Percentiles rank a stretch among this genome's conserved stretches.
Conservation (phyloP, 2,888 invertebrate species). For the Rugalucina vietnamica region DNA sequence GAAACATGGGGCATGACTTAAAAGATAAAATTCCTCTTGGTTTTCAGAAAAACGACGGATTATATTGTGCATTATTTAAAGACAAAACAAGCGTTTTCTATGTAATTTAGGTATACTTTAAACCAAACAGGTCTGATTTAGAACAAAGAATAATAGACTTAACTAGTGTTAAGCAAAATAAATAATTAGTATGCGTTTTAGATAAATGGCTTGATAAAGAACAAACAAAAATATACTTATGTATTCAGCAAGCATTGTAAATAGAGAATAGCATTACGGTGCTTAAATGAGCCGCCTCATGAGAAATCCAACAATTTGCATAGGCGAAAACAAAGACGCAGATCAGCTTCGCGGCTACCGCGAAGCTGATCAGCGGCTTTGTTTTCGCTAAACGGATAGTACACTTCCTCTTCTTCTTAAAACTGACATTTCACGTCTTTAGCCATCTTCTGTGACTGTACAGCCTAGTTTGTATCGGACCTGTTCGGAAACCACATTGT, state of each 20-base stretch:
- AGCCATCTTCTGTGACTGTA: too few relatives aligned
- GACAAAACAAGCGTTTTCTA: not conserved
- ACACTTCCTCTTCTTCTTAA: too few relatives aligned
- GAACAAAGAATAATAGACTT: constrained; percentile 2
- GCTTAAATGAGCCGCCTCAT: too few relatives aligned
- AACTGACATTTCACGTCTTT: too few relatives aligned
- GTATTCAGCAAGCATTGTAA: not conserved
- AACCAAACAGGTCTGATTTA: not conserved
- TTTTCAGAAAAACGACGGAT: not conserved
- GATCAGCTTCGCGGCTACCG: too few relatives aligned
- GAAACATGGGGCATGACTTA: constrained; percentile 11
- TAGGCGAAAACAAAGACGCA: too few relatives aligned
- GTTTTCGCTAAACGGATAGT: too few relatives aligned
- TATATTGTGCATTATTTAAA: not conserved
- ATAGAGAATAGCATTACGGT: not conserved
- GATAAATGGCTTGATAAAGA: not conserved
- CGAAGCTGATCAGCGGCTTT: too few relatives aligned
- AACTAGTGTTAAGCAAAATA: not conserved
- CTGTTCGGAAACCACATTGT: too few relatives aligned
- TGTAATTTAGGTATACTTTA: not conserved
- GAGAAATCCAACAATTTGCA: too few relatives aligned
- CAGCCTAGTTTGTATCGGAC: too few relatives aligned
- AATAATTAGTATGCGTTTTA: constrained; percentile 8
- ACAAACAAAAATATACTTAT: not conserved
- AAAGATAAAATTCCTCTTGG: not conserved